These are phyloP conservation scores for Halcyon badia DNA, from an alignment of 2,797 vertebrate genomes.

Conservation along the genomic window DNA sequence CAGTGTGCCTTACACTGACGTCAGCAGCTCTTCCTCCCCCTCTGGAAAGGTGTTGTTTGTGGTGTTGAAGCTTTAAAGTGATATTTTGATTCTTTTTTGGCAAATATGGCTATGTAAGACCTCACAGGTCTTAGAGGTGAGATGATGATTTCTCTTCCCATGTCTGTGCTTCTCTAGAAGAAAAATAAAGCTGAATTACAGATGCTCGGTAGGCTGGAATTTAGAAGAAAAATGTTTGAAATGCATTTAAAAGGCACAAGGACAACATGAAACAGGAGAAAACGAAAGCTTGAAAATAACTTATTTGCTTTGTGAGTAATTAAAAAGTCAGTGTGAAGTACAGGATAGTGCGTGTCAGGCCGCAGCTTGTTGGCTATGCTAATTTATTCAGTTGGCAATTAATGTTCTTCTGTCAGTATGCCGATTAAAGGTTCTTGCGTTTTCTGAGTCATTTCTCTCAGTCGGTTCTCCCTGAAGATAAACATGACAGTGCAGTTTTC, in stretches of 20 bases:
- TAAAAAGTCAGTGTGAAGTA: conserved; percentile 8
- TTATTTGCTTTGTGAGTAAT: conserved; percentile 41
- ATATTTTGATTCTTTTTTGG: neutral
- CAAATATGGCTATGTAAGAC: neutral
- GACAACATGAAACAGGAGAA: conserved; percentile 12
- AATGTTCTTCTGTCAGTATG: neutral
- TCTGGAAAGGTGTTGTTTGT: neutral
- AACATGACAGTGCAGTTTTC: neutral
- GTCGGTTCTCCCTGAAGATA: neutral
- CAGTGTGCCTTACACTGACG: fast-evolving
- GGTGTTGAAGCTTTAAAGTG: neutral
- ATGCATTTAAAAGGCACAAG: neutral
- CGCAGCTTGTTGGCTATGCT: neutral
- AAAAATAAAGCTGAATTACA: neutral
- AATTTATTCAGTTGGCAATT: conserved; percentile 43
- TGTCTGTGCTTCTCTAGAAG: neutral
- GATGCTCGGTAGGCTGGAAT: neutral
- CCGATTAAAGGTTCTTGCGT: conserved; percentile 3
- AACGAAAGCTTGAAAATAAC: neutral
- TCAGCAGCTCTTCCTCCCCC: neutral
- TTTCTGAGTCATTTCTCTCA: neutral
- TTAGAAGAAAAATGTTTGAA: neutral
- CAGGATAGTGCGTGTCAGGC: neutral
- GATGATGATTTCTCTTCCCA: neutral
- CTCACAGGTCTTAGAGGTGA: neutral